These are phyloP conservation scores for Philereme transversata DNA, from an alignment of 2,888 invertebrate genomes.

Conservation along the genomic window DNA sequence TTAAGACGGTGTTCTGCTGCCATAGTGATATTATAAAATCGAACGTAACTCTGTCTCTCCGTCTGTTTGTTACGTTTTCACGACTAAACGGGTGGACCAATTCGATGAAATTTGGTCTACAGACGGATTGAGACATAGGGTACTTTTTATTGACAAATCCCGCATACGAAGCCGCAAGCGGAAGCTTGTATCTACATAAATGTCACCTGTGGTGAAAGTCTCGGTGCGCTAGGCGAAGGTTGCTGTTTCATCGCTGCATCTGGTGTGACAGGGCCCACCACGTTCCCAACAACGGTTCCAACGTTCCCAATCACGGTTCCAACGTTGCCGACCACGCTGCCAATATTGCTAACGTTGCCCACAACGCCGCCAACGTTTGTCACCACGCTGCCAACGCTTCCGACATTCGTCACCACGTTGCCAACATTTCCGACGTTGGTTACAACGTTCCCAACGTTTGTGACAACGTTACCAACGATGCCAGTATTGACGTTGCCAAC, in stretches of 20 bases:
- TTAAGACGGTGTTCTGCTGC: no score
- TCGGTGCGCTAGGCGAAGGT: slow-evolving; percentile 72
- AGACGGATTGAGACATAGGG: no score
- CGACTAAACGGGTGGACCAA: no score
- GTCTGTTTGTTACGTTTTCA: no score
- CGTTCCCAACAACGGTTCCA: slow-evolving; percentile 43
- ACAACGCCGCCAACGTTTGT: slow-evolving; percentile 46
- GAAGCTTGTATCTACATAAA: slow-evolving; percentile 1
- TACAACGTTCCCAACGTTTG: slow-evolving; percentile 44
- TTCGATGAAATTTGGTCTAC: no score
- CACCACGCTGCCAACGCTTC: slow-evolving; percentile 40
- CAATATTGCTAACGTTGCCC: slow-evolving; percentile 42
- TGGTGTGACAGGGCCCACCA: slow-evolving; percentile 46
- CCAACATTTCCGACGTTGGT: slow-evolving; percentile 17
- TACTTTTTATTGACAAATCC: no score
- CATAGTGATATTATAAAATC: no score
- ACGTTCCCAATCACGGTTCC: slow-evolving; percentile 48
- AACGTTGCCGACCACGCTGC: slow-evolving; percentile 51
- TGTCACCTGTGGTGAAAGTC: slow-evolving; percentile 72
- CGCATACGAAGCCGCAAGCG: no score
- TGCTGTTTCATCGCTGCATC: slow-evolving; percentile 72
- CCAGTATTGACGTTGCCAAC: slow-evolving; percentile 56
- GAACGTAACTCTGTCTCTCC: no score
- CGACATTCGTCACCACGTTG: slow-evolving; percentile 34
- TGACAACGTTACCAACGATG: slow-evolving; percentile 40